Percentiles rank a stretch among this genome's conserved stretches.
These are phyloP conservation scores for Leucophenga montana DNA, from an alignment of 2,888 invertebrate species.

Conservation along the genomic window DNA sequence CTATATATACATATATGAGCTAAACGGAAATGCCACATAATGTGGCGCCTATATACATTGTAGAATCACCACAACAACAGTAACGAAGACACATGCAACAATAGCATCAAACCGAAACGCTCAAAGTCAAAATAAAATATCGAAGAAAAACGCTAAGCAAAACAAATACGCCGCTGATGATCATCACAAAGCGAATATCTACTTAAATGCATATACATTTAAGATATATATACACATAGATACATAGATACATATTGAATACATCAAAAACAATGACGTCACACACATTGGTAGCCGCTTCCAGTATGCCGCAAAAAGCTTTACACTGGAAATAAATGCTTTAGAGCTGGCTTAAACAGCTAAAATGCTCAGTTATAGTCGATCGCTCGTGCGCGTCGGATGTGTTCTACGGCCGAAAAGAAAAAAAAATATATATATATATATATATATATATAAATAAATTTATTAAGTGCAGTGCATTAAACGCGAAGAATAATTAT, in stretches of 20 bases:
- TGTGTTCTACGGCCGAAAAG: slow-evolving; percentile 44
- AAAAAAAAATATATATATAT: slow-evolving; percentile 16
- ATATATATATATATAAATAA: slow-evolving; percentile 31
- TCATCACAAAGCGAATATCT: not conserved
- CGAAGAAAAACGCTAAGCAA: slow-evolving; percentile 51
- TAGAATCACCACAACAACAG: not conserved
- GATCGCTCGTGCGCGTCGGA: slow-evolving; percentile 61
- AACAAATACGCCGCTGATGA: slow-evolving; percentile 50
- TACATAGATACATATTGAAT: too few species aligned
- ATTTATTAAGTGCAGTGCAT: slow-evolving; percentile 37
- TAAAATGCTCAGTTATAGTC: slow-evolving; percentile 54
- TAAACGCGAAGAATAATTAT: slow-evolving; percentile 28
- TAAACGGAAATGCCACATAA: slow-evolving; percentile 52
- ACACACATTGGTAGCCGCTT: slow-evolving; percentile 32
- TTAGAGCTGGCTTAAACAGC: slow-evolving; percentile 44
- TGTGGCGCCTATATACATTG: slow-evolving; percentile 12
- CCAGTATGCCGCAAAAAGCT: slow-evolving; percentile 50
- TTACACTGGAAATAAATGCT: slow-evolving; percentile 24
- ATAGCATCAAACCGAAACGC: slow-evolving; percentile 39
- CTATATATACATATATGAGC: too few species aligned
- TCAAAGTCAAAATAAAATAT: slow-evolving; percentile 50
- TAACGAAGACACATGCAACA: slow-evolving; percentile 7
- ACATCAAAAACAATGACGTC: slow-evolving; percentile 50
- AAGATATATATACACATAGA: too few species aligned
- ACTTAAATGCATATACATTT: too few species aligned